Evolutionary conservation across 2,797 vertebrate species (phyloP), one percentile per base, ranked within the genome.

Genomic region (Helostoma temminkii): DNA sequence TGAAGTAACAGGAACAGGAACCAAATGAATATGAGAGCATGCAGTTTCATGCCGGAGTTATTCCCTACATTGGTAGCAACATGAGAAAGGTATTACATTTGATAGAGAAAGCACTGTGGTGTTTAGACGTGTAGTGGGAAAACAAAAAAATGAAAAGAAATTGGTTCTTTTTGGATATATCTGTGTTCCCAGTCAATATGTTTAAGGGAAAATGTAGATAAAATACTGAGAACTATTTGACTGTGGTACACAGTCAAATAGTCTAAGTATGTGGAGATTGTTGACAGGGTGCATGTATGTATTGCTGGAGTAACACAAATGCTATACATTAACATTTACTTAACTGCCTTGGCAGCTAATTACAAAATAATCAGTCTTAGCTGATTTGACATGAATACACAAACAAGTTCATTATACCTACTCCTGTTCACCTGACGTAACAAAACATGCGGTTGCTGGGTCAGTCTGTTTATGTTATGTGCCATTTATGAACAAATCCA

Each of bases 1-100:
- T 82, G 67, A 88, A 78, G 74, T 59, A 78, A 80, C 77, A 86
- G 36, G 58, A 76, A 65, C 53, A 73, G 66, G 67, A 84, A 73
- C 58, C 78, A 74, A 78, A 82, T 64, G 45, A 85, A 72, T 72
- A 82, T 45, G 50, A 78, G 75, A 78, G 63, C 71, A 58, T 39
- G 47, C 62, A 61, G 65, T 56, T 80, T 72, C 25, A 63, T 69
- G 74, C 65, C 74, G 71, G 65, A 79, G 65, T 80, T 69, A 74
- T 80, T 74, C 47, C 39, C 36, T 48, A 66, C 52, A 18, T 52
- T 66, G 59, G 68, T 48, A 62, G 25, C 52, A 73, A 54, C 53
- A 59, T 49, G 70, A 43, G 36, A 61, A 42, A 64, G 39, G 52
- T 68, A 62, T 68, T 68, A 42, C 53, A 65, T 50, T 14, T n/a